Evolutionary conservation across 2,888 invertebrate genomes (phyloP).

Genomic region (Drosophila niveifrons): DNA sequence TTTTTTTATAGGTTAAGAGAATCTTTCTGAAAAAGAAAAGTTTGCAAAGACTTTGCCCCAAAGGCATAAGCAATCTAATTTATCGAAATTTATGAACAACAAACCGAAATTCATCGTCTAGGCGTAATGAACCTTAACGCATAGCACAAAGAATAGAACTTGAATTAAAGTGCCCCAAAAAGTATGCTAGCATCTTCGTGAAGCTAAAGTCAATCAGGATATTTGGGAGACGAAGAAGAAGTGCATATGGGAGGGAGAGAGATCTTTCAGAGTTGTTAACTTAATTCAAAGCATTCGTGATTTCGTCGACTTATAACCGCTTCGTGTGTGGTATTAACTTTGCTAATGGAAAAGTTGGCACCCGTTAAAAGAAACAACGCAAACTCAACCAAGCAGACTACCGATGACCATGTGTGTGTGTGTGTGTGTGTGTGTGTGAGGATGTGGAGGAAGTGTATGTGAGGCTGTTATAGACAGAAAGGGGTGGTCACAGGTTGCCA

Average conservation of each 20-base stretch:
- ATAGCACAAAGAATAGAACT: not conserved
- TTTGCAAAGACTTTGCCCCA: constrained; percentile 3
- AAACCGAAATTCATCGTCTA: not conserved
- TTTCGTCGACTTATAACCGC: constrained; percentile 7
- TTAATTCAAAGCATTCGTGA: constrained; percentile 16
- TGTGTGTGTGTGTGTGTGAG: not conserved
- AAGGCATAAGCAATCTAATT: not conserved
- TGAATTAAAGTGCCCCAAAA: constrained; percentile 20
- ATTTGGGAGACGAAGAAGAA: constrained; percentile 5
- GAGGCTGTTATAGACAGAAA: not conserved
- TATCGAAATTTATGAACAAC: constrained; percentile 9
- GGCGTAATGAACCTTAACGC: constrained; percentile 16
- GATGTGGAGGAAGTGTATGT: not conserved
- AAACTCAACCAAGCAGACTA: constrained; percentile 3
- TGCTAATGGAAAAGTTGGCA: constrained; percentile 61
- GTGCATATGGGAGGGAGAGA: not conserved
- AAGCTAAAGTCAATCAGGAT: constrained; percentile 14
- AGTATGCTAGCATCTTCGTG: constrained; percentile 35
- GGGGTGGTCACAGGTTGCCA: not conserved
- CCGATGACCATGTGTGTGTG: not conserved
- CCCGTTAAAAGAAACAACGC: constrained; percentile 15
- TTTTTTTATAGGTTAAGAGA: not conserved
- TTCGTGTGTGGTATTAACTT: constrained; percentile 34
- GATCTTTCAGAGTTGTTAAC: constrained; percentile 17
- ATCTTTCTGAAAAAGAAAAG: constrained; percentile 5